These are phyloP conservation scores for Drosophila guanche DNA, from an alignment of 1,140 invertebrate genomes.

Conservation along the genomic window DNA sequence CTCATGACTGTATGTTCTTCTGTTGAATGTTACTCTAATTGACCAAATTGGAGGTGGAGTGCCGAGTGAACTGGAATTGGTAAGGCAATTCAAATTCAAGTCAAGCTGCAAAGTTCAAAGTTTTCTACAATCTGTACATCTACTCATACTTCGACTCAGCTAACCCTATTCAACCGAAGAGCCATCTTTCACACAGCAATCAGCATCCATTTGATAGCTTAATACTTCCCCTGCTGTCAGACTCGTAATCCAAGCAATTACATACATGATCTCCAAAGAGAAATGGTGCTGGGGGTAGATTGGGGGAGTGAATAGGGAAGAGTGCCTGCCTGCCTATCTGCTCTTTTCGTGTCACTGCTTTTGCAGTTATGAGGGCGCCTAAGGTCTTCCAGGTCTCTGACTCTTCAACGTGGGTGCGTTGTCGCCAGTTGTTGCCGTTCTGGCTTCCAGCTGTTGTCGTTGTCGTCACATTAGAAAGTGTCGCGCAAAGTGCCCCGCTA, in stretches of 20 bases:
- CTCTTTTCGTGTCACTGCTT: constrained; percentile 28
- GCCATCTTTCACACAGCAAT: constrained; percentile 35
- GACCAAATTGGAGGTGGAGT: too few species aligned
- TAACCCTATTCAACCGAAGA: too few species aligned
- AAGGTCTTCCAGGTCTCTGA: constrained; percentile 38
- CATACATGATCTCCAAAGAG: not conserved
- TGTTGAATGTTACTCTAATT: too few species aligned
- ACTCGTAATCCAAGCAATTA: constrained; percentile 8
- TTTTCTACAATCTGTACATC: too few species aligned
- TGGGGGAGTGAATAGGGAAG: constrained; percentile 2
- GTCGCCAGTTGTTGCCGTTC: constrained; percentile 4
- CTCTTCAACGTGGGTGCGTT: constrained; percentile 51
- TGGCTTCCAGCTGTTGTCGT: constrained; percentile 29
- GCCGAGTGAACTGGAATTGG: too few species aligned
- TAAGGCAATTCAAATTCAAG: too few species aligned
- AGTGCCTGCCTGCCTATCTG: not conserved
- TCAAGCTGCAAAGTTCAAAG: too few species aligned
- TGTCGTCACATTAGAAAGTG: constrained; percentile 53
- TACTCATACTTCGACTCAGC: too few species aligned
- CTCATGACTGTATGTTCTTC: too few species aligned
- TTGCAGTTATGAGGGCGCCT: not conserved
- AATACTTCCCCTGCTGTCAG: constrained; percentile 51
- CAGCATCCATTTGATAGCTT: constrained; percentile 56
- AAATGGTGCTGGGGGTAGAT: constrained; percentile 2
- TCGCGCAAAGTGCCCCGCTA: constrained; percentile 26